phyloP scores from a whole-genome alignment of 2,113 vertebrate species.

The Bucco capensis region DNA sequence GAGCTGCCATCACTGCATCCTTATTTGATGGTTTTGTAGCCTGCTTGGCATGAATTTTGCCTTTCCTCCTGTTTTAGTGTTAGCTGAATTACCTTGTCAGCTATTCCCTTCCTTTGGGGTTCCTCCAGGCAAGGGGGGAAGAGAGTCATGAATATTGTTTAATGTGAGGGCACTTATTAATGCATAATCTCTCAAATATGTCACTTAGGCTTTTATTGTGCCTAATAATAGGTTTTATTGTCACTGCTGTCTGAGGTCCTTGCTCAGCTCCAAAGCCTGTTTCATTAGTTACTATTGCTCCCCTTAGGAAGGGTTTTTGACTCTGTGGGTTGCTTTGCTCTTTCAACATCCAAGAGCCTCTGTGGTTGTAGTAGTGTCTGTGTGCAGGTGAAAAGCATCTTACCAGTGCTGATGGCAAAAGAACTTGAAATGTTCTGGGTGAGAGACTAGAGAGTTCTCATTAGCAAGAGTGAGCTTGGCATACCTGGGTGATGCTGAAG shows the following conservation, averaged over 20 bases:
- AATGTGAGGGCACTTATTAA: not conserved
- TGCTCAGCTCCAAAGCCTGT: not conserved
- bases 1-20: not conserved
- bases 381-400: not conserved
- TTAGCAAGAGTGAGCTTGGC: not conserved
- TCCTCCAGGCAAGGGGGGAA: not conserved
- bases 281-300: not conserved
- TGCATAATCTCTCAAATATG: conserved; percentile 6
- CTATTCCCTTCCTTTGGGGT: not conserved
- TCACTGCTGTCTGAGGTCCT: not conserved
- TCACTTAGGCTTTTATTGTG: not conserved
- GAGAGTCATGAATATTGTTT: not conserved
- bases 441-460: rapidly evolving
- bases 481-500: not conserved
- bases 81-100: not conserved
- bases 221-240: conserved; percentile 13
- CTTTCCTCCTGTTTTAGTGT: not conserved
- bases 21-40: not conserved
- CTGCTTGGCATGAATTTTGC: not conserved
- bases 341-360: not conserved
- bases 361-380: not conserved
- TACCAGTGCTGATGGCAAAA: rapidly evolving
- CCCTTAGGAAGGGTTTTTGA: not conserved
- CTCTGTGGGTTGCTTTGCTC: not conserved
- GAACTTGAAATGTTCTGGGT: no score